Percentiles rank a stretch among this genome's conserved stretches.
Conservation (phyloP, 2,113 vertebrate species). For the Lipophrys pholis region DNA sequence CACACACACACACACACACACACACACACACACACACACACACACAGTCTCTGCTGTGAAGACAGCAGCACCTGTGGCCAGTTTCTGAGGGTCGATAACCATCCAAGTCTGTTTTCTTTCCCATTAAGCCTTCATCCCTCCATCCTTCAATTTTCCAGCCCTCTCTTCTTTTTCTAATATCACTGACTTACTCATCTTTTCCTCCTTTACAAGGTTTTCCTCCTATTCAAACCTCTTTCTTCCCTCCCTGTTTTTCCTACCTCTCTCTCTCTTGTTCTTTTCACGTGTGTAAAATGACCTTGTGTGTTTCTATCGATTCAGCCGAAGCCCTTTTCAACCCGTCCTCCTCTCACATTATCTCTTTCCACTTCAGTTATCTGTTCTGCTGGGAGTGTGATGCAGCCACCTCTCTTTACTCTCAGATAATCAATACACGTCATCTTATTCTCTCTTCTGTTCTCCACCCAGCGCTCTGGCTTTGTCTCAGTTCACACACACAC, state of each 20-base stretch:
- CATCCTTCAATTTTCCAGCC: not conserved
- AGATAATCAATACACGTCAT: not conserved
- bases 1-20: slow-evolving; percentile 26
- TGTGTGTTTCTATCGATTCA: not conserved
- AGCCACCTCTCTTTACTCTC: not conserved
- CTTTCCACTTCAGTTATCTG: not conserved
- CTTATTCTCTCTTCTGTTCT: not conserved
- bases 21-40: slow-evolving; percentile 32
- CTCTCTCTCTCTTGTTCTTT: not conserved
- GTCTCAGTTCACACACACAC: no score
- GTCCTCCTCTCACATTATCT: slow-evolving; percentile 1
- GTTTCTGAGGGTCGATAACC: slow-evolving; percentile 54
- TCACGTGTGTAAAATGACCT: slow-evolving; percentile 11
- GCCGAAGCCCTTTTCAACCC: not conserved
- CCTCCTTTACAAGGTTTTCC: not conserved
- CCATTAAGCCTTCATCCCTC: slow-evolving; percentile 39
- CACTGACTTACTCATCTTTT: not conserved
- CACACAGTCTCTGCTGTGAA: slow-evolving; percentile 30
- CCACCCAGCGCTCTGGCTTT: no score
- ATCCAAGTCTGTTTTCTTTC: slow-evolving; percentile 8
- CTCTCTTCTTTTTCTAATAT: not conserved
- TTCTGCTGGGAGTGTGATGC: not conserved
- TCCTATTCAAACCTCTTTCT: slow-evolving; percentile 1
- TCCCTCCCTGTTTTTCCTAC: not conserved
- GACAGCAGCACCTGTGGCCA: slow-evolving; percentile 54